Conservation (phyloP, 2,113 vertebrate genomes). For the Prolemur simus region DNA sequence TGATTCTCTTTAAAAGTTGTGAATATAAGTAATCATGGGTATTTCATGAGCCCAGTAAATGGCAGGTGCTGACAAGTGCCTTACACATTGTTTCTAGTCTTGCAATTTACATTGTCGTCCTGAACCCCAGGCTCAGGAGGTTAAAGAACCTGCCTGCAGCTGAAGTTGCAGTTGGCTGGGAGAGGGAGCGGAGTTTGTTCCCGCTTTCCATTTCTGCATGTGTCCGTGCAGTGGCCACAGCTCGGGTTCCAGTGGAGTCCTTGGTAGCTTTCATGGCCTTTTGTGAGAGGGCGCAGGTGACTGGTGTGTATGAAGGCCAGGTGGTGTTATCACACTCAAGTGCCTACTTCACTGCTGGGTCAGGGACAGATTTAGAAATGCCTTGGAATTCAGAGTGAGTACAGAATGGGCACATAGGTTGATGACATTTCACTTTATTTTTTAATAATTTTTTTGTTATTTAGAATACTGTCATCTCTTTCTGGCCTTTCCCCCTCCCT, state of each 20-base stretch:
- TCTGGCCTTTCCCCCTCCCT: neutral
- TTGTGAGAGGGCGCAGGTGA: neutral
- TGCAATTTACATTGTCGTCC: neutral
- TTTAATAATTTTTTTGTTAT: neutral
- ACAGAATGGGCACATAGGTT: accelerated
- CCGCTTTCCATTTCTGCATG: accelerated
- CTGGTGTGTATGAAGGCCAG: accelerated
- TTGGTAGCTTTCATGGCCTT: neutral
- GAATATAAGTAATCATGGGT: neutral
- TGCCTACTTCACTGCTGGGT: neutral
- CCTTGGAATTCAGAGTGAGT: neutral
- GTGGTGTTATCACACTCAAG: neutral
- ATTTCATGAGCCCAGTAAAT: neutral
- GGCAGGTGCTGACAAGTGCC: neutral
- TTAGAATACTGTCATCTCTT: neutral
- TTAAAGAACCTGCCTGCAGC: neutral
- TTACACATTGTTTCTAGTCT: neutral
- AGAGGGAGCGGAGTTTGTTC: neutral
- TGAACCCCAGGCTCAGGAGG: neutral
- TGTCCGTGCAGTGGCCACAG: accelerated
- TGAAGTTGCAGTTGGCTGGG: neutral
- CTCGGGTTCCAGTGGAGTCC: neutral
- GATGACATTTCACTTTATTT: neutral
- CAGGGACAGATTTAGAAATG: neutral
- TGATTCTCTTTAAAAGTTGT: neutral